A percentile compares a stretch with the other conserved stretches of the same genome.
Conservation (phyloP, 1,140 invertebrate genomes). For the Schlechtendalia chinensis region DNA sequence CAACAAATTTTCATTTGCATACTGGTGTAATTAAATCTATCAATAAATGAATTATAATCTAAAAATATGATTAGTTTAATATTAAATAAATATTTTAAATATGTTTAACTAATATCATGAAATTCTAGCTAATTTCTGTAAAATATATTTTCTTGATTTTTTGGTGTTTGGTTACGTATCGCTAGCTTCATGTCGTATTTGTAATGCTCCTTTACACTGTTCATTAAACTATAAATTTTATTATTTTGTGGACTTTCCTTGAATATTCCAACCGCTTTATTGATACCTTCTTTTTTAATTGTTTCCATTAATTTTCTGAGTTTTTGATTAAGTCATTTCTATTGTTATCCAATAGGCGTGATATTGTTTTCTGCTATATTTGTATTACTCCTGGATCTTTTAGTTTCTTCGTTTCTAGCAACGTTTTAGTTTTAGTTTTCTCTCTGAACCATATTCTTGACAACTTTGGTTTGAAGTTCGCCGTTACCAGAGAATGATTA, state of each 20-base stretch:
- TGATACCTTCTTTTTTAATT: neutral
- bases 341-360: neutral
- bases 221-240: neutral
- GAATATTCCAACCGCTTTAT: neutral
- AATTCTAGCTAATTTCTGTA: too few species aligned
- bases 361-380: conserved; percentile 10
- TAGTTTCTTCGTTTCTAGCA: neutral
- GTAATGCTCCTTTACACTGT: too few species aligned
- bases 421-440: neutral
- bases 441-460: neutral
- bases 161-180: too few species aligned
- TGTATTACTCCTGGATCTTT: neutral
- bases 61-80: too few species aligned
- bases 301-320: conserved; percentile 7
- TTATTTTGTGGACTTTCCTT: neutral
- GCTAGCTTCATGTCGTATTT: too few species aligned
- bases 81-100: too few species aligned
- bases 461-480: conserved; percentile 1
- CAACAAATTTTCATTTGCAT: too few species aligned
- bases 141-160: too few species aligned
- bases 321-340: neutral
- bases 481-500: conserved; percentile 50
- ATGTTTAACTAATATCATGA: too few species aligned
- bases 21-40: too few species aligned
- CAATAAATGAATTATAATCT: too few species aligned